Base-by-base conservation (phyloP, 1,140 invertebrate genomes). In the Samia ricini region DNA sequence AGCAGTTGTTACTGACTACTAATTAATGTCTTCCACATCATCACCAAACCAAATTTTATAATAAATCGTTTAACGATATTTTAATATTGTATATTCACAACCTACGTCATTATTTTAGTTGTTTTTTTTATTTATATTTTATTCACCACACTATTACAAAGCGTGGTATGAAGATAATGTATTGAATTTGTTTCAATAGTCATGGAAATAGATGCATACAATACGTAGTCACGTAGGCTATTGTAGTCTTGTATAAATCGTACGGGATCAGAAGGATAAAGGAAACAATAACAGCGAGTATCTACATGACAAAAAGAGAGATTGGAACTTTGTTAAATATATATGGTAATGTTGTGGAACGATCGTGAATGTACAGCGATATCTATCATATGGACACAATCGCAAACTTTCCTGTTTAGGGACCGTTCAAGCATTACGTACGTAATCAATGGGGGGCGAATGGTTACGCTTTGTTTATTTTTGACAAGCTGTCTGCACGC, bases 241-340 rank as follows among this genome's bases (percentile, higher is more conserved):
- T 69, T 68, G 60, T 60, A 42, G 26, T 66, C 60, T 72, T 72
- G 66, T 66, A 71, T 72, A 72, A 72, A 76, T 74, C 64, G 71
- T 63, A 61, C 70, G 64, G 64, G 71, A 69, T 29, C 33, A 50
- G 54, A 55, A 56, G 65, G 74, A 77, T 75, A 79, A 79, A 74
- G 56, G 49, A 55, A 42, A 60, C 64, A 65, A 72, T 74, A 74
- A 72, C 61, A 56, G 36, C 57, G 54, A 54, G 29, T 52, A 80
- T 80, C 71, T 71, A 69, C 79, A 81, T 81, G 50, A 81, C 76
- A 81, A 81, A 73, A 66, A 56, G 66, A 56, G 57, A 61, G 60
- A 58, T 48, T 60, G 59, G 63, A 67, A 65, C 50, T 65, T 36
- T 49, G 61, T 60, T 42, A 67, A 59, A 66, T 51, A 48, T 61